Conservation (phyloP, 1,140 invertebrate species). For the Potamilus streckersoni region DNA sequence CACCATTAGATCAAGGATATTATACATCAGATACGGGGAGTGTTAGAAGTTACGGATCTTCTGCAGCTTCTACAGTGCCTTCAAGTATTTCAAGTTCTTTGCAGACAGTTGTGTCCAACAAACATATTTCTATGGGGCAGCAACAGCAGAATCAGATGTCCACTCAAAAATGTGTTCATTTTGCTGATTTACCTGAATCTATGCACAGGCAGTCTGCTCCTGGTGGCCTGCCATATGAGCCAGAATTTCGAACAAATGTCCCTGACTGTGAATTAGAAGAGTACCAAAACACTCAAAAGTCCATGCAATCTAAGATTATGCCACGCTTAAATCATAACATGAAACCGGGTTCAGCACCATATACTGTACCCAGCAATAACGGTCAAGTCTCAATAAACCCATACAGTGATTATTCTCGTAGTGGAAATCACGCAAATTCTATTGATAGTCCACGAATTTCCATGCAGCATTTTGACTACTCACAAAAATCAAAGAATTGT, state of each 20-base stretch:
- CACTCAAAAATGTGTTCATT: conserved; percentile 56
- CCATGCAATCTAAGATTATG: conserved; percentile 54
- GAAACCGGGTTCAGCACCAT: conserved; percentile 59
- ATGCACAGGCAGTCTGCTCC: background rate
- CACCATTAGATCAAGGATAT: conserved; percentile 58
- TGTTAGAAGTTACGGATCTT: conserved; percentile 52
- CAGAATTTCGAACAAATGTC: conserved; percentile 40
- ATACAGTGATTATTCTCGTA: conserved; percentile 38
- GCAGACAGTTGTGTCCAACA: conserved; percentile 8
- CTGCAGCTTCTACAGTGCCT: conserved; percentile 45
- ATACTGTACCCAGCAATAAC: conserved; percentile 56
- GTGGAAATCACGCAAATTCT: background rate
- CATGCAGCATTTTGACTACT: conserved; percentile 45
- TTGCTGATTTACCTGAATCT: conserved; percentile 33
- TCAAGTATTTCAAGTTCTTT: conserved; percentile 33
- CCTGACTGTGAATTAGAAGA: conserved; percentile 51
- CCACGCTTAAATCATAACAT: conserved; percentile 49
- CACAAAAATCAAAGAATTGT: conserved; percentile 36
- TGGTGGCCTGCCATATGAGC: conserved; percentile 32
- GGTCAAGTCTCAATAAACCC: conserved; percentile 35
- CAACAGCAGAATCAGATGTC: conserved; percentile 6
- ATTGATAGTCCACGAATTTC: conserved; percentile 25
- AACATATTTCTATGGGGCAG: conserved; percentile 19
- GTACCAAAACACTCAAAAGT: conserved; percentile 46
- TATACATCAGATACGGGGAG: conserved; percentile 52